These are phyloP conservation scores for Serilophus lunatus DNA, from an alignment of 2,113 vertebrate species.

Conservation along the genomic window DNA sequence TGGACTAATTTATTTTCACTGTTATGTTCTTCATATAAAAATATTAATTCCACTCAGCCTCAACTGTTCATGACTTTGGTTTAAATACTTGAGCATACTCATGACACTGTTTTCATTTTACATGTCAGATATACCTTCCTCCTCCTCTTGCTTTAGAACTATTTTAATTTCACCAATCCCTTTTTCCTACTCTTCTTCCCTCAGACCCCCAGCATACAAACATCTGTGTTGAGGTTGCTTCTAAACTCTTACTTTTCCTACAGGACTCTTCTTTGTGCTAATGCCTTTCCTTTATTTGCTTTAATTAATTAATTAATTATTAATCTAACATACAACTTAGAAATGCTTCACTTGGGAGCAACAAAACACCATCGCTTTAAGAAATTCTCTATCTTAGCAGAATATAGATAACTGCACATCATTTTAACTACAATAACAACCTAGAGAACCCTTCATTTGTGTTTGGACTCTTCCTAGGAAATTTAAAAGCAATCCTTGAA, in stretches of 20 bases:
- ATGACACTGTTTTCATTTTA: not conserved
- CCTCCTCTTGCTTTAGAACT: not conserved
- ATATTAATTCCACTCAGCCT: not conserved
- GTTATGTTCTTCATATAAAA: not conserved
- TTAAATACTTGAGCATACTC: not conserved
- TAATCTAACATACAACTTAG: not conserved
- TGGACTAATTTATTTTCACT: not conserved
- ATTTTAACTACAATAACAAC: not conserved
- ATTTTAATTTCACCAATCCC: not conserved
- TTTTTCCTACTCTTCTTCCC: not conserved
- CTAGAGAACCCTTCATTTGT: not conserved
- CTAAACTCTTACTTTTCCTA: not conserved
- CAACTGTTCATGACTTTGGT: not conserved
- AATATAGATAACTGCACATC: not conserved
- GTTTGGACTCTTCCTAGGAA: not conserved
- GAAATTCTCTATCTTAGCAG: not conserved
- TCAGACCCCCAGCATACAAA: not conserved
- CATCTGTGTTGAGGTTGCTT: not conserved
- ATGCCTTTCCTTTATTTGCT: not conserved
- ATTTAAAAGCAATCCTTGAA: not conserved
- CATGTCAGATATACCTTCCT: not conserved
- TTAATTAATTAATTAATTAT: not conserved
- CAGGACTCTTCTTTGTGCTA: not conserved
- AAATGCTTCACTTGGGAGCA: not conserved
- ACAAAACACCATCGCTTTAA: not conserved